These are phyloP conservation scores for Hemibagrus wyckioides DNA, from an alignment of 2,113 vertebrate species.

Conservation along the genomic window DNA sequence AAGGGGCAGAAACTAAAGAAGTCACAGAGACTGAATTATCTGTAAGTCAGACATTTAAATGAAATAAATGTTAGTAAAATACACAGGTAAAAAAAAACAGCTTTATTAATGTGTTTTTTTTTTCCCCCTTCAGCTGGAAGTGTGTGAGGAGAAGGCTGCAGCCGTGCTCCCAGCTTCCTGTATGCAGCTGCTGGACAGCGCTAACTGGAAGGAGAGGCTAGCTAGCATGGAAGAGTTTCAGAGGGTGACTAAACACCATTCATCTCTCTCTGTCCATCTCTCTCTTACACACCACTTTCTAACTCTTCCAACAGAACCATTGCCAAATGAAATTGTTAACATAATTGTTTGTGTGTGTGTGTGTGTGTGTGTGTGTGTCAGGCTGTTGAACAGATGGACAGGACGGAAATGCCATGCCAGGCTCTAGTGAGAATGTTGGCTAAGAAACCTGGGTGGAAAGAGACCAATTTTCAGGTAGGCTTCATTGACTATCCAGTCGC, in stretches of 20 bases:
- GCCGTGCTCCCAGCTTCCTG: conserved; percentile 88
- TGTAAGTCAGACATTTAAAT: conserved; percentile 71
- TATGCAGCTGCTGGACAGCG: conserved; percentile 88
- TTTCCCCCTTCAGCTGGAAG: conserved; percentile 77
- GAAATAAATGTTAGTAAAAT: neutral
- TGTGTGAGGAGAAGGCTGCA: conserved; percentile 90
- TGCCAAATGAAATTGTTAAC: neutral
- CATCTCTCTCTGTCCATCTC: neutral
- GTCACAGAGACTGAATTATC: conserved; percentile 84
- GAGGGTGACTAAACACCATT: conserved; percentile 71
- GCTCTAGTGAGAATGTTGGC: conserved; percentile 94
- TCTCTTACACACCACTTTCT: neutral
- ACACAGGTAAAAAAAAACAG: neutral
- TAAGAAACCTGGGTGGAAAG: conserved; percentile 98
- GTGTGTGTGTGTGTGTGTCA: conserved; percentile 59
- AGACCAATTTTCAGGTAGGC: conserved; percentile 97
- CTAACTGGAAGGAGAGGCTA: conserved; percentile 97
- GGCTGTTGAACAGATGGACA: conserved; percentile 94
- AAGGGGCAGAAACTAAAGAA: conserved; percentile 82
- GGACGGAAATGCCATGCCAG: conserved; percentile 89
- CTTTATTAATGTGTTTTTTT: neutral
- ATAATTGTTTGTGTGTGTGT: conserved; percentile 20
- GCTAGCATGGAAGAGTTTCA: conserved; percentile 99
- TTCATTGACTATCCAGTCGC: neutral
- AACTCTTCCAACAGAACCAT: neutral